A percentile compares a stretch with the other conserved stretches of the same genome.
These are phyloP conservation scores for Alcedo atthis DNA, from an alignment of 2,797 vertebrate genomes.

Conservation along the genomic window DNA sequence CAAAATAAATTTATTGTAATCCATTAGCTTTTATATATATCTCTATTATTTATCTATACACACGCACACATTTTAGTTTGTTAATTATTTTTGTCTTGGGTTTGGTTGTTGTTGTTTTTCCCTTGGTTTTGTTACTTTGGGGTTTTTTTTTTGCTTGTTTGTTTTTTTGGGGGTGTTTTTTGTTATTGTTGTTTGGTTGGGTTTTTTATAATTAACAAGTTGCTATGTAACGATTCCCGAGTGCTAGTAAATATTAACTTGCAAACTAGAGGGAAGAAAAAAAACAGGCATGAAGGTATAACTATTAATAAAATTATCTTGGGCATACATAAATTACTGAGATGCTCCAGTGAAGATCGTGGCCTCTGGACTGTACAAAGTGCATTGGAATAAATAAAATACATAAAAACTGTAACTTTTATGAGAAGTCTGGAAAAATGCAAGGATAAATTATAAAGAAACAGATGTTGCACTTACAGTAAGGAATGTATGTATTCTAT, in stretches of 20 bases:
- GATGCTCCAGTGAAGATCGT: not conserved
- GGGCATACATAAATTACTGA: not conserved
- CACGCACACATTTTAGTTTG: too few relatives aligned
- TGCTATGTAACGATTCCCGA: not conserved
- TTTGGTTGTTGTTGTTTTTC: not conserved
- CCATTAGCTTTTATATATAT: not conserved
- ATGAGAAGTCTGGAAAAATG: not conserved
- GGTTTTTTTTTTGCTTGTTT: not conserved
- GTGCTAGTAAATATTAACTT: not conserved
- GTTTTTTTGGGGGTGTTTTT: not conserved
- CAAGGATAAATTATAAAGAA: constrained; percentile 12
- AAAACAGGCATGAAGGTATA: not conserved
- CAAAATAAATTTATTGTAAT: not conserved
- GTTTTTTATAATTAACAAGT: not conserved
- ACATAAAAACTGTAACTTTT: not conserved
- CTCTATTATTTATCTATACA: too few relatives aligned
- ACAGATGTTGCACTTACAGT: constrained; percentile 6
- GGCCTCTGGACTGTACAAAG: not conserved
- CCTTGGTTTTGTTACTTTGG: not conserved
- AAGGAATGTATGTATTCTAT: constrained; percentile 8
- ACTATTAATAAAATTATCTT: constrained; percentile 4
- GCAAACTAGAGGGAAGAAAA: not conserved
- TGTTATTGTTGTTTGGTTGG: not conserved
- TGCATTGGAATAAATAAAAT: not conserved
- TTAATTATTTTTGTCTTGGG: not conserved